Percentiles rank a stretch among this genome's conserved stretches.
phyloP scores from a whole-genome alignment of 1,140 invertebrate species.

The Zaprionus inermis region DNA sequence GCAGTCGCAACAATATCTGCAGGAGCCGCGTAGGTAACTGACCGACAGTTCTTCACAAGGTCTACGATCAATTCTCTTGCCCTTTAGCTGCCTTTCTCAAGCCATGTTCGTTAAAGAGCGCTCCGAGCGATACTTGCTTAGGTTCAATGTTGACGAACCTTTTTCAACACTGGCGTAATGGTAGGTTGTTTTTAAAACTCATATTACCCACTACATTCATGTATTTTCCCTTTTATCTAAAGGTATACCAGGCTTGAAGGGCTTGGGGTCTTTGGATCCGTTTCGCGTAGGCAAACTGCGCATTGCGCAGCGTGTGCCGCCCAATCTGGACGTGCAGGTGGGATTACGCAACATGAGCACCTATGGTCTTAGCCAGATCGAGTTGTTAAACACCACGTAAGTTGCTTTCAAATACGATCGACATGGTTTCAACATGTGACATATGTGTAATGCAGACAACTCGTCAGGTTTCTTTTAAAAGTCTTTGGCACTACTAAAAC shows the following conservation, averaged over 20 bases:
- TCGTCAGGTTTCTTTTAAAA: no score
- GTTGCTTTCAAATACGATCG: background rate
- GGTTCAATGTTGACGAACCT: constrained; percentile 15
- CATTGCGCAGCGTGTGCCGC: constrained; percentile 44
- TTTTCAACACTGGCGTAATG: constrained; percentile 42
- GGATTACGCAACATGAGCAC: constrained; percentile 46
- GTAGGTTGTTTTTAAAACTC: constrained; percentile 14
- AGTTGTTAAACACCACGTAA: constrained; percentile 50
- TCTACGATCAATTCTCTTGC: background rate
- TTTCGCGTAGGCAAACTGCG: constrained; percentile 40
- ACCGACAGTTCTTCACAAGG: background rate
- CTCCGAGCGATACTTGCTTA: constrained; percentile 30
- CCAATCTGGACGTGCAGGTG: constrained; percentile 44
- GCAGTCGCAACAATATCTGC: constrained; percentile 28
- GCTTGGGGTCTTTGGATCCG: constrained; percentile 50
- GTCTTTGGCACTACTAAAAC: no score
- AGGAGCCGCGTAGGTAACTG: constrained; percentile 32
- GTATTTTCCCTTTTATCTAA: background rate
- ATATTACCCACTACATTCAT: background rate
- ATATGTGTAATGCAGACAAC: no score
- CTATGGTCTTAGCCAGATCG: constrained; percentile 41
- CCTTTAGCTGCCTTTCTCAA: constrained; percentile 39
- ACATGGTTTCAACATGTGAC: no score
- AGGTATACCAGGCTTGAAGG: constrained; percentile 51
- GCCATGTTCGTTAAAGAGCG: constrained; percentile 36